Conservation (phyloP, 2,888 invertebrate species). For the Venusia cambrica region DNA sequence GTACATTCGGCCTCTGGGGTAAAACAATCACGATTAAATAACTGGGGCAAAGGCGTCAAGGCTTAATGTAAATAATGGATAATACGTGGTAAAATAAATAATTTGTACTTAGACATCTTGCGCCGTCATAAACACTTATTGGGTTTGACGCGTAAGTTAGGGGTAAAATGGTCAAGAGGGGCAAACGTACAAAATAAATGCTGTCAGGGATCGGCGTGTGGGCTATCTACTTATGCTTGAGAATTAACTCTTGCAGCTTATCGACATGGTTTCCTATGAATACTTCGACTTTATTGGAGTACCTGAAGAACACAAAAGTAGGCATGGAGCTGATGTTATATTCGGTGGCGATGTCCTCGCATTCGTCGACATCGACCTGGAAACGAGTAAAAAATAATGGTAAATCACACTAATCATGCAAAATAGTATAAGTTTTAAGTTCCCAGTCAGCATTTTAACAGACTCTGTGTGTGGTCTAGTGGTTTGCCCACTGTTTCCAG, state of each 20-base stretch:
- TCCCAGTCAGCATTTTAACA: no score
- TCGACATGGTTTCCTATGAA: slow-evolving; percentile 91
- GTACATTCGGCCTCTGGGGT: no score
- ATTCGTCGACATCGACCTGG: slow-evolving; percentile 93
- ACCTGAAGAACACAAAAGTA: slow-evolving; percentile 93
- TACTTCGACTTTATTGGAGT: slow-evolving; percentile 82
- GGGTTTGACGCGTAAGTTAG: slow-evolving; percentile 4
- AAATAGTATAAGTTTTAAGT: no score
- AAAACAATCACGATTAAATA: no score
- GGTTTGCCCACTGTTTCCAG: no score
- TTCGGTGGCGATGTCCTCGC: slow-evolving; percentile 89
- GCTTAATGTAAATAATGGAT: not conserved
- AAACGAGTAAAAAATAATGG: slow-evolving; percentile 29
- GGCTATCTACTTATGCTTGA: slow-evolving; percentile 81
- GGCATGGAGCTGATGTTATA: slow-evolving; percentile 94
- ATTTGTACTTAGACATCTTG: no score
- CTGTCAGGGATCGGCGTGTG: slow-evolving; percentile 25
- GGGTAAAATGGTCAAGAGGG: slow-evolving; percentile 4
- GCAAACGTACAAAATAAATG: slow-evolving; percentile 15
- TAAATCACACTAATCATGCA: no score
- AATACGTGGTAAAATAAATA: slow-evolving; percentile 1
- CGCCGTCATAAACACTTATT: not conserved
- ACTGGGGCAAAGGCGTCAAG: no score
- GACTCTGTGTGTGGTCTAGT: no score
- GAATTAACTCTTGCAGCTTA: slow-evolving; percentile 83